Percentiles rank a stretch among this genome's conserved stretches.
Conservation (phyloP, 2,888 invertebrate species). For the Ptilodon capucinus region DNA sequence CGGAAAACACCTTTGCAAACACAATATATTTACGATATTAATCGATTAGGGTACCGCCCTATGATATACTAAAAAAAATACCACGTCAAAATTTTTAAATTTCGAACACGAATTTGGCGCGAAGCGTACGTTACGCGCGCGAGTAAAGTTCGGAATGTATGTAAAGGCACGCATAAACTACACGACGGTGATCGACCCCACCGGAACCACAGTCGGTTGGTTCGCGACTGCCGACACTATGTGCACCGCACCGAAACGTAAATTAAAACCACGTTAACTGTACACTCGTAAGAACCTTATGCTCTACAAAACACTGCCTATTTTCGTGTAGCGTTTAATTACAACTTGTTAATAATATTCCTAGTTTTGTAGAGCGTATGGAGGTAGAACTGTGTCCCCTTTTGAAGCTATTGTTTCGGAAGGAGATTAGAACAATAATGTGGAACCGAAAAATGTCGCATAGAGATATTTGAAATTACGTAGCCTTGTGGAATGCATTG, state of each 20-base stretch:
- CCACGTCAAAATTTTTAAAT: slow-evolving; percentile 30
- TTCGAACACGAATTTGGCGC: slow-evolving; percentile 50
- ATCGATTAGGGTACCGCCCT: neutral
- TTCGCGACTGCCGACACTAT: slow-evolving; percentile 74
- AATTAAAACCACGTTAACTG: slow-evolving; percentile 46
- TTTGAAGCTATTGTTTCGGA: slow-evolving; percentile 64
- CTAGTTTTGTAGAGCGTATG: slow-evolving; percentile 75
- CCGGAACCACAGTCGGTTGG: slow-evolving; percentile 82
- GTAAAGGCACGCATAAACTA: slow-evolving; percentile 66
- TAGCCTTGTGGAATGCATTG: slow-evolving; percentile 49
- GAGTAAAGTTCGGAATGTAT: slow-evolving; percentile 54
- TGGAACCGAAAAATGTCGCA: slow-evolving; percentile 49
- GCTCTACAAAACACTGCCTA: slow-evolving; percentile 16
- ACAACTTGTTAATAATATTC: slow-evolving; percentile 51
- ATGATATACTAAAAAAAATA: slow-evolving; percentile 16
- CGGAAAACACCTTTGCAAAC: slow-evolving; percentile 23
- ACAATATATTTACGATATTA: slow-evolving; percentile 3
- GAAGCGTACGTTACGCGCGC: slow-evolving; percentile 51
- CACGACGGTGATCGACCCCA: slow-evolving; percentile 78
- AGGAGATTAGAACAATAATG: slow-evolving; percentile 59
- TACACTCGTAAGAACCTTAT: slow-evolving; percentile 22
- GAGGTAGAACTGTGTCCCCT: slow-evolving; percentile 69
- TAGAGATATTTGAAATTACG: slow-evolving; percentile 56
- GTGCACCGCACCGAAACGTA: slow-evolving; percentile 79
- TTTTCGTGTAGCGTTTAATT: slow-evolving; percentile 19